phyloP scores from a whole-genome alignment of 2,113 vertebrate genomes.

The Columba livia region DNA sequence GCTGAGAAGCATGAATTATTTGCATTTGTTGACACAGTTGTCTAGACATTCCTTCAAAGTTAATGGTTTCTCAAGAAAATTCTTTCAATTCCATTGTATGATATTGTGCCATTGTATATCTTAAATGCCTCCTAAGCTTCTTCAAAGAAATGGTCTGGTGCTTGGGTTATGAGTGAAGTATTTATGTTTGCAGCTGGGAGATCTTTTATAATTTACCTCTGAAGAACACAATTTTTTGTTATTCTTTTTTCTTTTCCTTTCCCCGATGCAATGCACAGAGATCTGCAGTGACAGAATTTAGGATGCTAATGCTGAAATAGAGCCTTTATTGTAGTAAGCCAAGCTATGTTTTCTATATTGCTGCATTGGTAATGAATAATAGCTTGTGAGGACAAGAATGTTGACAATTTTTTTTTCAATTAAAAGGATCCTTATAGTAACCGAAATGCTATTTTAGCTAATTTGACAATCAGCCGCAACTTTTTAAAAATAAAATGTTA shows the following conservation, averaged over 20 bases:
- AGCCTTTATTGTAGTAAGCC: slow-evolving; percentile 11
- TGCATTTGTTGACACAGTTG: slow-evolving; percentile 75
- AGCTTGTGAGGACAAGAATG: slow-evolving; percentile 4
- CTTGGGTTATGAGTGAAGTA: slow-evolving; percentile 61
- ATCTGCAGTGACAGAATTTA: slow-evolving; percentile 14
- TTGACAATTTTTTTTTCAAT: background rate
- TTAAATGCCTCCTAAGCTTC: slow-evolving; percentile 71
- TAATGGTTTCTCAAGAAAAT: slow-evolving; percentile 70
- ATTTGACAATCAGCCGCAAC: slow-evolving; percentile 52
- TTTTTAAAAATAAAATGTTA: slow-evolving; percentile 18
- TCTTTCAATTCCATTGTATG: slow-evolving; percentile 70
- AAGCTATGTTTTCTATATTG: background rate
- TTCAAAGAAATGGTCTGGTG: slow-evolving; percentile 72
- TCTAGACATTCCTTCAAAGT: slow-evolving; percentile 78
- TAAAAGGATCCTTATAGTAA: background rate
- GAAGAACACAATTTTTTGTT: background rate
- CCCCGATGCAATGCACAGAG: background rate
- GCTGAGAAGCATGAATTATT: slow-evolving; percentile 72
- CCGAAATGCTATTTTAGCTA: background rate
- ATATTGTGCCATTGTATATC: slow-evolving; percentile 64
- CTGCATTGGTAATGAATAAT: background rate
- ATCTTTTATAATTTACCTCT: slow-evolving; percentile 33
- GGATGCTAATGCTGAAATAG: slow-evolving; percentile 33
- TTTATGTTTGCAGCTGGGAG: slow-evolving; percentile 48
- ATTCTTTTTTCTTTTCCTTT: background rate